These are phyloP conservation scores for Apis dorsata DNA, from an alignment of 1,140 invertebrate genomes.

Conservation along the genomic window DNA sequence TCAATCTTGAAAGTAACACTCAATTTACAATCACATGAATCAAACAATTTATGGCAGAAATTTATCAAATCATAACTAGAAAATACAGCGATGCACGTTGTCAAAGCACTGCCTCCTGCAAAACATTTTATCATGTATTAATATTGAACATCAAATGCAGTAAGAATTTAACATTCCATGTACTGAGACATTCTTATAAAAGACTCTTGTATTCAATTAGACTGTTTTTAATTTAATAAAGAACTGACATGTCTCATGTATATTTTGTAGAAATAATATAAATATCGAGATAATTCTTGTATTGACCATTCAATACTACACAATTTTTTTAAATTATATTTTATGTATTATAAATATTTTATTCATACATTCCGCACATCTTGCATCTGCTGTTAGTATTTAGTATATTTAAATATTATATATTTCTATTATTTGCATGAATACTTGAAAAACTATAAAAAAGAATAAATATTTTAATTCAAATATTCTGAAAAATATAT, in stretches of 20 bases:
- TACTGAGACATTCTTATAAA: slow-evolving; percentile 42
- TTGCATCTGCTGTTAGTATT: slow-evolving; percentile 30
- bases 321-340: slow-evolving; percentile 27
- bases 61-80: slow-evolving; percentile 35
- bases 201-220: slow-evolving; percentile 47
- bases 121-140: slow-evolving; percentile 51
- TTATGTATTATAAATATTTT: slow-evolving; percentile 46
- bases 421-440: slow-evolving; percentile 33
- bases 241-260: slow-evolving; percentile 36
- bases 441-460: slow-evolving; percentile 10
- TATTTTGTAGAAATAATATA: slow-evolving; percentile 31
- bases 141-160: slow-evolving; percentile 36
- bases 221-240: slow-evolving; percentile 54
- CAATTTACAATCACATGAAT: slow-evolving; percentile 25
- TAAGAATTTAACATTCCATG: slow-evolving; percentile 63
- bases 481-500: slow-evolving; percentile 14
- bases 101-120: slow-evolving; percentile 63
- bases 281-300: slow-evolving; percentile 25
- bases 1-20: slow-evolving; percentile 48
- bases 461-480: slow-evolving; percentile 20
- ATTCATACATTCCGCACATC: slow-evolving; percentile 52
- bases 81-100: slow-evolving; percentile 52
- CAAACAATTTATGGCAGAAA: slow-evolving; percentile 25
- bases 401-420: slow-evolving; percentile 20
- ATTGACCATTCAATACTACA: slow-evolving; percentile 12